Conservation (phyloP, 1,140 invertebrate species). For the Nixonia krombeini region DNA sequence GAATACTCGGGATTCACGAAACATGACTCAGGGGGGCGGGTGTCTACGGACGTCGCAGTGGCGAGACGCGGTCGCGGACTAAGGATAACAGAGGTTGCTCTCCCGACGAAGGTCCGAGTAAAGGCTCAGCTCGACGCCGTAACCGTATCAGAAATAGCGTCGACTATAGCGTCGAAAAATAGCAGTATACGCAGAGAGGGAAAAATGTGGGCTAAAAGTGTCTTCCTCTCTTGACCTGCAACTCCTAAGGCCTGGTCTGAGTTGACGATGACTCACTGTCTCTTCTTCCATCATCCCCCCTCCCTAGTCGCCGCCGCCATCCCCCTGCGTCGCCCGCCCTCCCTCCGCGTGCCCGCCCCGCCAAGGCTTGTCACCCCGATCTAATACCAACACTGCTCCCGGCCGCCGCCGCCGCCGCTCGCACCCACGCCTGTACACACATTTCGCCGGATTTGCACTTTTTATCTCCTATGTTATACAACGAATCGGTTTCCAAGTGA, state of each 20-base stretch:
- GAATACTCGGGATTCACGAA: too few relatives aligned
- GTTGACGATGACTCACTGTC: constrained; percentile 62
- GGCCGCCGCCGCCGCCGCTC: background rate
- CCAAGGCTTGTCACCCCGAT: too few relatives aligned
- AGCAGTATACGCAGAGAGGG: constrained; percentile 38
- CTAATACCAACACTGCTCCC: too few relatives aligned
- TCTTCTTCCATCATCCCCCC: constrained; percentile 22
- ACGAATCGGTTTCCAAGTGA: too few relatives aligned
- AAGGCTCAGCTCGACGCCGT: constrained; percentile 20
- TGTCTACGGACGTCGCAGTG: constrained; percentile 42
- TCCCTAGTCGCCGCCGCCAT: background rate
- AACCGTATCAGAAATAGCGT: constrained; percentile 48
- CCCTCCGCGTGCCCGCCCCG: too few relatives aligned
- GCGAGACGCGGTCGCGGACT: too few relatives aligned
- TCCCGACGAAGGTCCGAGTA: constrained; percentile 26
- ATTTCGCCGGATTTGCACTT: too few relatives aligned
- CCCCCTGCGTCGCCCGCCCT: background rate
- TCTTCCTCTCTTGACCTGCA: constrained; percentile 65
- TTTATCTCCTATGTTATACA: too few relatives aligned
- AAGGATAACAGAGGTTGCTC: constrained; percentile 19
- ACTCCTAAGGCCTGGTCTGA: constrained; percentile 59
- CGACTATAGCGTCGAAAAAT: constrained; percentile 37
- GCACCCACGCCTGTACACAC: too few relatives aligned
- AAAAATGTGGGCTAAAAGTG: constrained; percentile 66
- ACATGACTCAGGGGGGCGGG: too few relatives aligned